Evolutionary conservation across 2,888 invertebrate genomes (phyloP), one percentile per base, ranked within the genome.

Genomic region (Microplitis deprimator): DNA sequence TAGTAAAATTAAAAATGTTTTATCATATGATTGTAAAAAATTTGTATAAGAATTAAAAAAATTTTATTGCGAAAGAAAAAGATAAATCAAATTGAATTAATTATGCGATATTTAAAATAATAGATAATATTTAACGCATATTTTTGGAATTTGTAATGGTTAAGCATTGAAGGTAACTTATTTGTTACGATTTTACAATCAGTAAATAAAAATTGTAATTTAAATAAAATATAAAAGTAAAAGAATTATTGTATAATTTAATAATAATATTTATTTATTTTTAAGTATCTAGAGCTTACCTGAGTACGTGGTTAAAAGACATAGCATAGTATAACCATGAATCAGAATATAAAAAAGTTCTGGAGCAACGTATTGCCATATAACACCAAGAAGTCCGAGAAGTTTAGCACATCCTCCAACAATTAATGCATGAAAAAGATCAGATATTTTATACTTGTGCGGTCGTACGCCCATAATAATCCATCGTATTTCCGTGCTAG

Each of bases 261-360:
- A 20, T 20, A 20, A 20, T 20, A 20, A 13, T 70, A 17, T n/a
- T 29, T 17, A 29, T 16, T 16, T 39, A 70, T 40, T 29, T 64
- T n/a, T 7, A 70, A 50, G 62, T 76, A 76, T 68, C 79, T 72
- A 73, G 13, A 16, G 69, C 75, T 84, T 88, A 94, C 94, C 94
- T 82, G 93, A 92, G 84, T 94, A 93, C 0, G 94, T 92, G 78
- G 93, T 92, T 50, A 93, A 89, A 78, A 93, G 92, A 1, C 94
- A 93, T 8, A 94, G 90, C 20, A 93, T 90, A 74, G 93, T 93
- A 84, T 95, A 95, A 0, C 92, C 90, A 77, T 92, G 92, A 2
- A 95, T 94, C 1, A 95, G 91, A 40, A 85, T 76, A 69, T 88
- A 86, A 77, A 89, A 86, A 4, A 85, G 83, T 71, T 85, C 85